Base-by-base conservation (phyloP, 2,888 invertebrate species). In the Drosophila phalerata region DNA sequence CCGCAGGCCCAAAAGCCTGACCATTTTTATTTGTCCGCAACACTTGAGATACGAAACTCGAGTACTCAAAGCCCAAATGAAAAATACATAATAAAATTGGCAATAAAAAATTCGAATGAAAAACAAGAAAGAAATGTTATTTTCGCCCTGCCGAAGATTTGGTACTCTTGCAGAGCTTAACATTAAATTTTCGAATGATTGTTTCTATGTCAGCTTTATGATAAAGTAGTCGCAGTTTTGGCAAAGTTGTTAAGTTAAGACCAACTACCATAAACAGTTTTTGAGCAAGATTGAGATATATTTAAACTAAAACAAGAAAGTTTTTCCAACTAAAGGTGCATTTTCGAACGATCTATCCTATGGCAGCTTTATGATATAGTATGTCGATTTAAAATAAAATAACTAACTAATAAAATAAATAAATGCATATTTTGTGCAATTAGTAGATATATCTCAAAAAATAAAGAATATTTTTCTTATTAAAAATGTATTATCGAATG, bases 1-100 rank as follows among this genome's bases (percentile, higher is more conserved):
- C 75, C 65, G 57, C 56, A 53, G 74, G 69, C 45, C 40, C 30
- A 49, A 61, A 32, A 61, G 10, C 43, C 47, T 30, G 53, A 56
- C 67, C 48, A 22, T 11, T 45, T 34, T 57, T 57, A 42, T 74
- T 79, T 72, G 62, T 70, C 73, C 68, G 82, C 82, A 86, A 65
- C 85, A 73, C 82, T 79, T 66, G 72, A 34, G 43, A 45, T n/a
- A 42, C 55, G 45, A 34, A 55, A 71, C 9, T 48, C 37, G 42
- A 62, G 57, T 55, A 71, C 69, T 63, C 67, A 74, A 65, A 63
- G 42, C 25, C 65, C 63, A 66, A 78, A 77, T 74, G 25, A 28
- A 70, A 81, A 73, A 73, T 51, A 68, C 69, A 76, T 43, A 30
- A 71, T 52, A 25, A 69, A 67, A 61, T 61, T 57, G 62, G 22